These are phyloP conservation scores for Pinna nobilis DNA, from an alignment of 1,140 invertebrate species.

Conservation along the genomic window DNA sequence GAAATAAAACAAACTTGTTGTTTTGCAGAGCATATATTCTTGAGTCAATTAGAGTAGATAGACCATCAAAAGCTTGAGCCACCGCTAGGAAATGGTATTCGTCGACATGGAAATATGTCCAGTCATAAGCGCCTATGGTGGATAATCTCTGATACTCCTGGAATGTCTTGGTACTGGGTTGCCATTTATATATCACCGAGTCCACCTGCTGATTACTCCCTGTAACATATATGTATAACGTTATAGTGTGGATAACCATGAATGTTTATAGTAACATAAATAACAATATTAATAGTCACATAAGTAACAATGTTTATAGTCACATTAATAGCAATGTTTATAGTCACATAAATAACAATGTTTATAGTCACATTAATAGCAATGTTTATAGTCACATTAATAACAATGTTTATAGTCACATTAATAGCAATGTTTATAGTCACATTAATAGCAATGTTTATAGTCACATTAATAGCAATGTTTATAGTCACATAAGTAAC, in stretches of 20 bases:
- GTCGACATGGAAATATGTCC: slow-evolving; percentile 67
- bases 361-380: too few relatives aligned
- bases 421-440: too few relatives aligned
- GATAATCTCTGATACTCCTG: slow-evolving; percentile 57
- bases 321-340: too few relatives aligned
- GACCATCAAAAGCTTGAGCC: slow-evolving; percentile 67
- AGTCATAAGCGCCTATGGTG: slow-evolving; percentile 70
- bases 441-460: too few relatives aligned
- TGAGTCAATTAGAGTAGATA: slow-evolving; percentile 62
- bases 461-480: too few relatives aligned
- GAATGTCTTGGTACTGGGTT: slow-evolving; percentile 47
- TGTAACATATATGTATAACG: slow-evolving; percentile 38
- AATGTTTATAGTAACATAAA: too few relatives aligned
- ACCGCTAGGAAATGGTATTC: slow-evolving; percentile 69
- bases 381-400: too few relatives aligned
- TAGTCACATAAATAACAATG: too few relatives aligned
- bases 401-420: too few relatives aligned
- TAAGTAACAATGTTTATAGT: too few relatives aligned
- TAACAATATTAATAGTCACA: too few relatives aligned
- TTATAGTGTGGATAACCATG: not conserved
- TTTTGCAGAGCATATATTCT: slow-evolving; percentile 67
- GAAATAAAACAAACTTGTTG: slow-evolving; percentile 63
- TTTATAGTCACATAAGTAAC: too few relatives aligned
- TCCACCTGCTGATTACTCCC: slow-evolving; percentile 58
- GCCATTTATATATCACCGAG: slow-evolving; percentile 67